Evolutionary conservation across 2,888 invertebrate genomes (phyloP).

Genomic region (Eulithis prunata): DNA sequence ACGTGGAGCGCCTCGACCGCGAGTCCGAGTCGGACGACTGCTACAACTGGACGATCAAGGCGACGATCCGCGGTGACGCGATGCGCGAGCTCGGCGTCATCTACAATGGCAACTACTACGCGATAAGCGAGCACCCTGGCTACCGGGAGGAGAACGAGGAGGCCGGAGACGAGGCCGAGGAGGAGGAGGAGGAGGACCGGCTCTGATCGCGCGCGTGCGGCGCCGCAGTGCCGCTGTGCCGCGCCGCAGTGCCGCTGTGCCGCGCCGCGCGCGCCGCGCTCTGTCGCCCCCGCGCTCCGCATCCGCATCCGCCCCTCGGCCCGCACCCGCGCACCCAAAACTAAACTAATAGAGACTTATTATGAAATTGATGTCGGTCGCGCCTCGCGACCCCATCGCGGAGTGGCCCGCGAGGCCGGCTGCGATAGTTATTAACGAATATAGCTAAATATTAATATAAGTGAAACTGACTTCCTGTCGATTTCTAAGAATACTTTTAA

Average conservation of each 20-base stretch:
- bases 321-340: constrained; percentile 42
- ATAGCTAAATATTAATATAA: constrained; percentile 73
- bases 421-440: constrained; percentile 71
- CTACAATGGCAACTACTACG: constrained; percentile 97
- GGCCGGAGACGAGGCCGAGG: constrained; percentile 92
- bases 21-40: constrained; percentile 97
- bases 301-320: constrained; percentile 39
- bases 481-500: constrained; percentile 73
- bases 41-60: constrained; percentile 98
- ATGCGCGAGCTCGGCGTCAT: constrained; percentile 96
- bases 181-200: constrained; percentile 91
- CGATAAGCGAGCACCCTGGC: constrained; percentile 97
- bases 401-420: constrained; percentile 49
- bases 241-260: constrained; percentile 50
- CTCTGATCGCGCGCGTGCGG: constrained; percentile 85
- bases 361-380: constrained; percentile 66
- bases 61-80: constrained; percentile 96
- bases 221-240: constrained; percentile 63
- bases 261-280: constrained; percentile 46
- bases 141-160: constrained; percentile 96
- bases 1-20: constrained; percentile 95
- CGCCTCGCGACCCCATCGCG: constrained; percentile 49
- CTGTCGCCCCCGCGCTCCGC: constrained; percentile 52
- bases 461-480: constrained; percentile 82
- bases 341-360: constrained; percentile 68